Conservation (phyloP, 2,888 invertebrate species). For the Diplolepis rosae region DNA sequence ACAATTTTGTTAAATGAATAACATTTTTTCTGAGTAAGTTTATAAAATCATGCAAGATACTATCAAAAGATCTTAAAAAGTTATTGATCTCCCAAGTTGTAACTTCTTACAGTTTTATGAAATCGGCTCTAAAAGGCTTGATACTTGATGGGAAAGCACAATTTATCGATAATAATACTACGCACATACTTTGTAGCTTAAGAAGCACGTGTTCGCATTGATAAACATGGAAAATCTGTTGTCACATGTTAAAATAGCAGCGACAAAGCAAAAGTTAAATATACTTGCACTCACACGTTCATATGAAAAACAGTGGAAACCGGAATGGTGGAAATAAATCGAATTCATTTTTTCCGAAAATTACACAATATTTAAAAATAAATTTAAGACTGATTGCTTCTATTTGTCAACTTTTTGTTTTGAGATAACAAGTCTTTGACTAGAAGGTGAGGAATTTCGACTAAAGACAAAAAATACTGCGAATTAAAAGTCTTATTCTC, state of each 20-base stretch:
- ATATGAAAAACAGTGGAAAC: neutral
- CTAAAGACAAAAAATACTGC: neutral
- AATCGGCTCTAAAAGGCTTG: no score
- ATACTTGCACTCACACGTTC: conserved; percentile 18
- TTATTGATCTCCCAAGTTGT: no score
- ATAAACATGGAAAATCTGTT: neutral
- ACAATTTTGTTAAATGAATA: no score
- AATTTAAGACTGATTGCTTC: neutral
- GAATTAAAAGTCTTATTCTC: neutral
- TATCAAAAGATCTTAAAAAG: no score
- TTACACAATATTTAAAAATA: neutral
- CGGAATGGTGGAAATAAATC: neutral
- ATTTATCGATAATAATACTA: neutral
- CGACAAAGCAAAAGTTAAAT: conserved; percentile 58
- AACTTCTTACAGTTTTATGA: no score
- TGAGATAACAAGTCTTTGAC: neutral
- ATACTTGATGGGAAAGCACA: neutral
- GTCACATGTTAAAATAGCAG: conserved; percentile 51
- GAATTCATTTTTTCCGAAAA: neutral
- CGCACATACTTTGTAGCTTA: neutral
- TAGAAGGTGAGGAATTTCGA: neutral
- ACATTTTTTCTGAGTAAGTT: no score
- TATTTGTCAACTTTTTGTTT: neutral
- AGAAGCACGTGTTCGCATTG: neutral
- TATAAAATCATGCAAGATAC: no score